Base-by-base conservation (phyloP, 2,888 invertebrate species). In the Torymus auratus region DNA sequence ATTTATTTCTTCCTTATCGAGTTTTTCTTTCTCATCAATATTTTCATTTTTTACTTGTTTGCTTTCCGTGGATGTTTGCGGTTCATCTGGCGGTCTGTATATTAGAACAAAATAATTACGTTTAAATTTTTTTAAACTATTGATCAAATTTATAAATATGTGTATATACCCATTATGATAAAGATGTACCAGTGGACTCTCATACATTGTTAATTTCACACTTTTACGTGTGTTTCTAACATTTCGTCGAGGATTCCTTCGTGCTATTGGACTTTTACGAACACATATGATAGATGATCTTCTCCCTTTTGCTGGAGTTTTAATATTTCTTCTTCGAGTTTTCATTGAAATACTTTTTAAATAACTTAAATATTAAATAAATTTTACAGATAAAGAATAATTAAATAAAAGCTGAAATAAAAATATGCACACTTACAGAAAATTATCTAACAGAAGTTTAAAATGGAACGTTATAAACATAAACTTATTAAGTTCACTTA, bases 181-280 rank as follows among this genome's bases (percentile, higher is more conserved):
- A 13, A 79, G 20, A 73, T 67, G 65, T 65, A 41, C 55, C 1
- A 83, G 20, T 15, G 81, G 83, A 77, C 81, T 83, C 20, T 83
- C 83, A 74, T 83, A 82, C 0, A 4, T 4, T 50, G 15, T 0
- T 53, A 64, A 50, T 11, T 17, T 60, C 41, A 4, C 2, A 67
- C 2, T 20, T 13, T 55, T 76, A 23, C 7, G 20, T 58, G 20
- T 4, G 14, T n/a, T 28, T 53, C 10, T 70, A 13, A 15, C 13
- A 53, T 20, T 55, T 41, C 70, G 20, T 11, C 52, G 28, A 55
- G 50, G 28, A 52, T 68, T 76, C 5, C 12, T 69, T 2, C 72
- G 52, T 7, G 17, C 7, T 53, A 77, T 64, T n/a, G 80, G 73
- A 67, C 78, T 80, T 23, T 77, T 80, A 23, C 70, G 77, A 1